A percentile compares a stretch with the other conserved stretches of the same genome.
Conservation (phyloP, 2,797 vertebrate genomes). For the Gymnodraco acuticeps region DNA sequence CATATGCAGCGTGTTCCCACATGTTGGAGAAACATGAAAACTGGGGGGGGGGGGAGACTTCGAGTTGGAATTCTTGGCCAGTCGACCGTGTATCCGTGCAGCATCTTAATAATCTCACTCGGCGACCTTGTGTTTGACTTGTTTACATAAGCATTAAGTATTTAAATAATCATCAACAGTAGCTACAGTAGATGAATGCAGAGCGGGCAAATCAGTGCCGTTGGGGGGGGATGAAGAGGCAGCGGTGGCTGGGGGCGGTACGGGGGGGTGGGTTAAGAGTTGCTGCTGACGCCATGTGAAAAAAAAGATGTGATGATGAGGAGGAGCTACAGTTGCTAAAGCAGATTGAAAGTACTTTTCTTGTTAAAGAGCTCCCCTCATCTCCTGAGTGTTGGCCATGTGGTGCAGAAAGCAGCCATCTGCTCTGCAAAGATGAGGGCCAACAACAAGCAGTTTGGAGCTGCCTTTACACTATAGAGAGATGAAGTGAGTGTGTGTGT, state of each 20-base stretch:
- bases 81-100: conserved; percentile 29
- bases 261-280: neutral
- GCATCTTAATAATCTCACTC: conserved; percentile 67
- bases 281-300: conserved; percentile 40
- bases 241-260: neutral
- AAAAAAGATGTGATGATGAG: conserved; percentile 48
- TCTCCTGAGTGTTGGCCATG: conserved; percentile 76
- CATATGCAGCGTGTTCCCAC: conserved; percentile 67
- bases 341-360: conserved; percentile 81
- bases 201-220: conserved; percentile 9
- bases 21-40: conserved; percentile 53
- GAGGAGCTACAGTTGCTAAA: conserved; percentile 69
- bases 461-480: conserved; percentile 49
- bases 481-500: neutral
- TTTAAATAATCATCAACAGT: conserved; percentile 62
- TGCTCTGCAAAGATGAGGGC: conserved; percentile 75
- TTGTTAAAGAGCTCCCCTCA: conserved; percentile 74
- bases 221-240: conserved; percentile 17
- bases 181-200: conserved; percentile 25
- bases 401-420: conserved; percentile 78
- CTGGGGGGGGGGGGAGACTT: neutral
- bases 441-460: conserved; percentile 56
- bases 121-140: conserved; percentile 62
- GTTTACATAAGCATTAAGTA: conserved; percentile 62
- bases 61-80: conserved; percentile 44